Base-by-base conservation (phyloP, 2,888 invertebrate genomes). In the Xylota segnis region DNA sequence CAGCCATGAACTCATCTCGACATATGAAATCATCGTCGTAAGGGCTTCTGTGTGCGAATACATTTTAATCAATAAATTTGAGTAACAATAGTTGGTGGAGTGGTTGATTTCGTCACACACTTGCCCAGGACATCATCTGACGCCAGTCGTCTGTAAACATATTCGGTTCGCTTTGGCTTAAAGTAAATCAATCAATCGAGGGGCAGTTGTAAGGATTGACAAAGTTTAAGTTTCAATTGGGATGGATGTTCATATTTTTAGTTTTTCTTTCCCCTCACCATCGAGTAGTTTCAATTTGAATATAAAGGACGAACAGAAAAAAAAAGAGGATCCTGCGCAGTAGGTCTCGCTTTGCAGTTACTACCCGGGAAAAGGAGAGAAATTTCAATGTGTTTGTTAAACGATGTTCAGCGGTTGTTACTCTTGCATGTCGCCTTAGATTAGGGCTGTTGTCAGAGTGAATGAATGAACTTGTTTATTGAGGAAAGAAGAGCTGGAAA, bases 31-130 rank as follows among this genome's bases (percentile, higher is more conserved):
- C 75, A 65, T 66, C 75, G 37, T 27, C 14, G 7, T 32, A 32
- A 45, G 12, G 12, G 23, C 16, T 40, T 16, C 52, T 63, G 32
- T 54, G 12, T 43, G 65, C 12, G 61, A 61, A 34, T 5, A 65
- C 54, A 66, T 34, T 75, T 65, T 47, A 66, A 75, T 75, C 75
- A 58, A 75, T 75, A 75, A 75, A 56, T 29, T 75, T 65, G 65
- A 56, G 75, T 65, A 34, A 65, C 1, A 40, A 40, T 9, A n/a
- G 40, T 14, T 4, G 43, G 14, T 32, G 63, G 23, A 4, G 6
- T 9, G 10, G 16, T 45, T 71, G 23, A 58, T 58, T 45, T 56
- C 43, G 58, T 37, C 43, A 14, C 43, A 14, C n/a, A 23, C 14
- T 52, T 27, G n/a, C 52, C 27, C 14, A 18, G 58, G 47, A 14